These are phyloP conservation scores for Anorthoa munda DNA, from an alignment of 2,888 invertebrate genomes.

Conservation along the genomic window DNA sequence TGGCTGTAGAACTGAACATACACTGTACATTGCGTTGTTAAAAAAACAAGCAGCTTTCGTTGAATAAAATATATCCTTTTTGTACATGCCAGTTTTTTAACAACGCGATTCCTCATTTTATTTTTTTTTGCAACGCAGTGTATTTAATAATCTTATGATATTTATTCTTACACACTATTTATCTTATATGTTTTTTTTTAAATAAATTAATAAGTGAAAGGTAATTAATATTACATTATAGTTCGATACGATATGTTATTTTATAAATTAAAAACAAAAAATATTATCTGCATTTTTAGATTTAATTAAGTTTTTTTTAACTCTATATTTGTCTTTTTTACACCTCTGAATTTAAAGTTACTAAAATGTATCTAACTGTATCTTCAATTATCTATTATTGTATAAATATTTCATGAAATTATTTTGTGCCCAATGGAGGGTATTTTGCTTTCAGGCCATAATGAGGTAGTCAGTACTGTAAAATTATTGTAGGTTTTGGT, in stretches of 20 bases:
- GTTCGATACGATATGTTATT: slow-evolving; percentile 16
- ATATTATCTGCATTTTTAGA: slow-evolving; percentile 45
- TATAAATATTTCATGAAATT: not conserved
- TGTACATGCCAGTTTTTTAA: not conserved
- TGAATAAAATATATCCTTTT: not conserved
- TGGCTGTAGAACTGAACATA: slow-evolving; percentile 12
- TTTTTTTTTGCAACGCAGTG: slow-evolving; percentile 7
- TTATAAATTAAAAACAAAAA: not conserved
- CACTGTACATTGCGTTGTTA: not conserved
- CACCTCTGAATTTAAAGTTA: slow-evolving; percentile 6
- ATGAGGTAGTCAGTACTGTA: slow-evolving; percentile 53
- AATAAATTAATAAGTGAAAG: slow-evolving; percentile 12
- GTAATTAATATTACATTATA: no score
- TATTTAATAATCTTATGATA: slow-evolving; percentile 6
- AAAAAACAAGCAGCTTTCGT: not conserved
- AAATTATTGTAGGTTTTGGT: slow-evolving; percentile 38
- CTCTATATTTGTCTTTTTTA: slow-evolving; percentile 19
- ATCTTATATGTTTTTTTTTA: slow-evolving; percentile 5
- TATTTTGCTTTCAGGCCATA: slow-evolving; percentile 55
- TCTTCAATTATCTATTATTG: slow-evolving; percentile 1
- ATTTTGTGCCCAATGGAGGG: slow-evolving; percentile 12
- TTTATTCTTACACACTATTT: slow-evolving; percentile 16
- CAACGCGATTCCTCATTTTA: no score
- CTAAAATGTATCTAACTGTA: slow-evolving; percentile 38
- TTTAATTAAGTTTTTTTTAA: slow-evolving; percentile 43